A percentile compares a stretch with the other conserved stretches of the same genome.
phyloP scores from a whole-genome alignment of 2,113 vertebrate species.

The Gracilinanus agilis region DNA sequence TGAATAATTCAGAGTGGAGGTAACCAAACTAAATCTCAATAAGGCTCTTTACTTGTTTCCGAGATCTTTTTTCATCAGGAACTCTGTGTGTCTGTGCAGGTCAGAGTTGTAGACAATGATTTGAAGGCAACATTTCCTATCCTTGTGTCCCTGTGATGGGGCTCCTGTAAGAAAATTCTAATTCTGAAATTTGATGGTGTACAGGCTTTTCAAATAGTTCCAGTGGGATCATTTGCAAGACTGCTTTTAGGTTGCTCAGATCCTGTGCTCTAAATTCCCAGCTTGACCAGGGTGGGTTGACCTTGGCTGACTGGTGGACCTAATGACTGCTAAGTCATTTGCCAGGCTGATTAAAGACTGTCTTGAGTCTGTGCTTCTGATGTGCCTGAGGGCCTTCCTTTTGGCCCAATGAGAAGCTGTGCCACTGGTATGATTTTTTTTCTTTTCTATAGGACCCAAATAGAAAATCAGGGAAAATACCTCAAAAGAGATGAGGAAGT shows the following conservation, averaged over 20 bases:
- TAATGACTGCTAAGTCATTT: not conserved
- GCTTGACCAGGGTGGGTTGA: not conserved
- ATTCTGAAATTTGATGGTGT: not conserved
- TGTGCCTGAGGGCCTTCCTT: not conserved
- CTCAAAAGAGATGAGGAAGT: not conserved
- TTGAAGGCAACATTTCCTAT: not conserved
- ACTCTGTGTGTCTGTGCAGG: not conserved
- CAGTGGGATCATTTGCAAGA: not conserved
- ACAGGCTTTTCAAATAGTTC: not conserved
- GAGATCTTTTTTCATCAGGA: not conserved
- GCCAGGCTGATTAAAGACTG: not conserved
- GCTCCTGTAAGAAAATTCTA: not conserved
- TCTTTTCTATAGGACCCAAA: not conserved
- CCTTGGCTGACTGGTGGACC: not conserved
- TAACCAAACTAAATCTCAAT: not conserved
- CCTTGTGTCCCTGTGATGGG: not conserved
- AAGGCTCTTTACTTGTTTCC: not conserved
- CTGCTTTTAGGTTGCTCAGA: not conserved
- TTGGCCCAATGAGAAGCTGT: not conserved
- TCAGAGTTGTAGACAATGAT: not conserved
- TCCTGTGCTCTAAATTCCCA: not conserved
- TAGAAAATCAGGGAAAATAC: not conserved
- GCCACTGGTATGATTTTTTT: not conserved
- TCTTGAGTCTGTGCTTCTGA: not conserved
- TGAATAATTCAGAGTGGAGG: slow-evolving; percentile 19